A percentile compares a stretch with the other conserved stretches of the same genome.
Conservation (phyloP, 2,797 vertebrate genomes). For the Xenentodon cancila region DNA sequence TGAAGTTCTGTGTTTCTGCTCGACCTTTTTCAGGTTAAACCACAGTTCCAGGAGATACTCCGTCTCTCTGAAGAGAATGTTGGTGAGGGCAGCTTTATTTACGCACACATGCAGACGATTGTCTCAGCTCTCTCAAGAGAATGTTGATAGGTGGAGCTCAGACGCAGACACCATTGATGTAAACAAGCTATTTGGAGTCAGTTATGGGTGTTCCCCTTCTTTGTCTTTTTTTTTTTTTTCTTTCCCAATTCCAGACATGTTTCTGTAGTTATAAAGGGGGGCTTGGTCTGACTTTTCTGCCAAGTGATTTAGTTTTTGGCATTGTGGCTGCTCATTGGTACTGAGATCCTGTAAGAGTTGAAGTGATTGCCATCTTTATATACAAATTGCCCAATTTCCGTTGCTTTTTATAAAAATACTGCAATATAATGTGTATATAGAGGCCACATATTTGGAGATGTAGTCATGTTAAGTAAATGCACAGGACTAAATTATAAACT, state of each 20-base stretch:
- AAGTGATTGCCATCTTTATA: conserved; percentile 37
- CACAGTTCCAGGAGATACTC: conserved; percentile 98
- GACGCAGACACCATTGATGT: conserved; percentile 53
- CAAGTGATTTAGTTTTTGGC: conserved; percentile 63
- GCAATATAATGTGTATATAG: conserved; percentile 15
- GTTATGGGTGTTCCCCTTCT: conserved; percentile 61
- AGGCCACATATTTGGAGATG: conserved; percentile 4
- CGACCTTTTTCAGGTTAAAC: conserved; percentile 88
- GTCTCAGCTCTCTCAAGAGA: conserved; percentile 30
- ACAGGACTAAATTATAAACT: neutral
- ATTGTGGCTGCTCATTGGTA: conserved; percentile 62
- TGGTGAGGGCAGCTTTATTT: conserved; percentile 82
- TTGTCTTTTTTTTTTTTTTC: conserved; percentile 3
- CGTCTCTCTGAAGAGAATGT: conserved; percentile 97
- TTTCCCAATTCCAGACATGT: conserved; percentile 59
- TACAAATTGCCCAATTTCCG: conserved; percentile 10
- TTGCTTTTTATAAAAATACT: conserved; percentile 34
- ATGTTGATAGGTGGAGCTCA: conserved; percentile 51
- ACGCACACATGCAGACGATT: conserved; percentile 6
- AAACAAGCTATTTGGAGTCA: conserved; percentile 73
- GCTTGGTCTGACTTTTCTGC: conserved; percentile 62
- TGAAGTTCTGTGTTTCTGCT: neutral
- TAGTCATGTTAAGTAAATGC: conserved; percentile 8
- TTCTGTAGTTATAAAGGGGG: conserved; percentile 61
- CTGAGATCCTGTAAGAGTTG: conserved; percentile 36